Evolutionary conservation across 2,797 vertebrate species (phyloP), one percentile per base, ranked within the genome.

Genomic region (Propithecus perrieri): DNA sequence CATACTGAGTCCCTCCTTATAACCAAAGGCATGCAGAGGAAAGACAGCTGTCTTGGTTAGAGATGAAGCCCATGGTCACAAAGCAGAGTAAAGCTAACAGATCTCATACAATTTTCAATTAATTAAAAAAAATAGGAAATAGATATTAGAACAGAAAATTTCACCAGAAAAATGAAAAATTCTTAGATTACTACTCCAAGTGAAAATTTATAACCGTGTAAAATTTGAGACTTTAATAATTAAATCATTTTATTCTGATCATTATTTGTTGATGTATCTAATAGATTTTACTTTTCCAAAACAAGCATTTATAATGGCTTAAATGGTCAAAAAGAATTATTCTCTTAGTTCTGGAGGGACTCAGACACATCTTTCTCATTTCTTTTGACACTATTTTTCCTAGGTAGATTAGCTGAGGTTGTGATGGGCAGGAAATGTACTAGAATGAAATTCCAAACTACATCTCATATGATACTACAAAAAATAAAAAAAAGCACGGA

Each of bases 111-210:
- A 43, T 46, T 30, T 74, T 74, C 41, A 92, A 53, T 53, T 84
- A 81, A 63, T 89, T 72, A 91, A 88, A 95, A 94, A n/a, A 38
- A 88, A 67, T 35, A 84, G 41, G n/a, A 94, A 94, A 91, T 4
- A 97, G 69, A 24, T 69, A 83, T 41, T 55, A 91, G 15, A 89
- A 81, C 6, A 91, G 33, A 91, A 92, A 93, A 59, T 78, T 91
- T 96, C n/a, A 96, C 4, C 67, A 96, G 33, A 80, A 97, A 89
- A 53, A 94, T 85, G 12, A 87, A 95, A 94, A 95, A 35, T 80
- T 94, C 43, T 94, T n/a, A 92, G 46, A 61, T 61, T 30, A 86
- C 90, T 76, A 96, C 69, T 83, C 30, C 20, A 87, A 65, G 18
- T 85, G 55, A 97, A 61, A 95, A 89, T 93, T 90, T 94, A 87